Evolutionary conservation across 2,888 invertebrate genomes (phyloP), one percentile per base, ranked within the genome.

Genomic region (Microctonus hyperodae): DNA sequence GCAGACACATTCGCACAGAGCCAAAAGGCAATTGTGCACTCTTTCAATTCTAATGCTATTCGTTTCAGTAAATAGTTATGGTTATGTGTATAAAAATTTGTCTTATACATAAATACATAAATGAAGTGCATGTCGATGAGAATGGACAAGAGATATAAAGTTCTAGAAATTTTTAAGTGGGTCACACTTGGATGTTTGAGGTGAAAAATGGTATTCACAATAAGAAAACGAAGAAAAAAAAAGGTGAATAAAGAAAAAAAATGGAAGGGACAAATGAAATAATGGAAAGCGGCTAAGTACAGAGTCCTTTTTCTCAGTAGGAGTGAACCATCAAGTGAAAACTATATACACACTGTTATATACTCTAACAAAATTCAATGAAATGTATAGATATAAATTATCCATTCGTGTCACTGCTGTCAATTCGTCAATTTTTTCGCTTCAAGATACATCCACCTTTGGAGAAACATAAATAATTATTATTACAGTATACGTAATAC

Each of bases 221-320:
- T 22, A 61, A 62, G 59, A 62, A 50, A 53, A 25, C 53, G 58
- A 31, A 40, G 48, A 35, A 44, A 53, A 53, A 44, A 16, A 56
- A 20, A 48, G 7, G n/a, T 9, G 16, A 50, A 6, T 25, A 35
- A 25, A 23, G 25, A 16, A 16, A 55, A 22, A 13, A 23, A 16
- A 51, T 22, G 35, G 40, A 62, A 58, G 58, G 33, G 51, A 56
- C 23, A 22, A 53, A 37, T 59, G 31, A 56, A 48, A 59, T 16
- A 44, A 44, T 44, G 16, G 4, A 44, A 44, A 44, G 44, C 44
- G 6, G 1, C 16, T 1, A n/a, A n/a, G 6, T 4, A 44, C 44
- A 16, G n/a, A n/a, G n/a, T 53, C 25, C 53, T 53, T 22, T 13
- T 51, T 53, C 53, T 3, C 53, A 53, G 53, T 53, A n/a, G 53